Base-by-base conservation (phyloP, 1,140 invertebrate species). In the Tachypleus tridentatus region DNA sequence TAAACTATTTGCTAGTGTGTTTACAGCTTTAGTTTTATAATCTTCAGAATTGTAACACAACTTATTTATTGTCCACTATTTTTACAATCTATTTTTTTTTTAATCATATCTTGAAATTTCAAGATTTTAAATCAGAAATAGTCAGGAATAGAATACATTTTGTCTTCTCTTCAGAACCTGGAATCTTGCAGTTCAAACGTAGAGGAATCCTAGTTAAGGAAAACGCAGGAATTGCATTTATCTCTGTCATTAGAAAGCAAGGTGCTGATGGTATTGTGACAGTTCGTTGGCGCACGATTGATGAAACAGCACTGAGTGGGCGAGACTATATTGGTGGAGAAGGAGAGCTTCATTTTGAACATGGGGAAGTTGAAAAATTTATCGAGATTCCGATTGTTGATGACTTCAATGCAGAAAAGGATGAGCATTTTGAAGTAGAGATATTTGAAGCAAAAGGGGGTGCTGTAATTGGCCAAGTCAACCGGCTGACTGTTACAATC, bases 361-460 rank as follows among this genome's bases (percentile, higher is more conserved):
- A 85, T 67, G 80, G 80, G 49, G 84, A 85, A 69, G 70, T 74
- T 6, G 71, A 72, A 6, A 79, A 80, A 64, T 75, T 74, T 59
- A 77, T 86, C 54, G 81, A 83, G 70, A 84, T 86, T 66, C 77
- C 78, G 0, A 84, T 86, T 62, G 78, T 81, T 53, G 82, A 86
- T 71, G 83, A 85, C 70, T 76, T 82, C 76, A 77, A 81, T 52
- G 79, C 81, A 29, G 83, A 85, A 72, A 85, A 85, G 74, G 84
- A 85, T 72, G 83, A 85, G 74, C 80, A 81, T 70, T 85, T 85
- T 74, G 82, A 85, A 72, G 72, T 86, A n/a, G 78, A 80, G 69
- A 70, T 86, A 3, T 78, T 76, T 67, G 78, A 80, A n/a, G 74
- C 80, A 1, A 76, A 76, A 52, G 79, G 78, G 48, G 84, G 84